Percentiles rank a stretch among this genome's conserved stretches.
These are phyloP conservation scores for Sitobion miscanthi DNA, from an alignment of 1,140 invertebrate genomes.

Conservation along the genomic window DNA sequence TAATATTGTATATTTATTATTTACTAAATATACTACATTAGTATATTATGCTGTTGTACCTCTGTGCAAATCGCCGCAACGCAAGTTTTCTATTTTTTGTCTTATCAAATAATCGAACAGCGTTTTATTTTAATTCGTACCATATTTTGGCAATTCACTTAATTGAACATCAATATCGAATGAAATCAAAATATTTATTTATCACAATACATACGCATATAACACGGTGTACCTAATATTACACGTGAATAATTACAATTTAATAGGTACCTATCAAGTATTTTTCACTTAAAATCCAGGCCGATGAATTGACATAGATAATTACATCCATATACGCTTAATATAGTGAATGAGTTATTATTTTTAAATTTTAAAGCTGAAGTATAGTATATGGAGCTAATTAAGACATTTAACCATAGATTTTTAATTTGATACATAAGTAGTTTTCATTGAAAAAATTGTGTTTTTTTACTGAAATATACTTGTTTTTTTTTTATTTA, in stretches of 20 bases:
- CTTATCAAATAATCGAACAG: neutral
- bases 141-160: neutral
- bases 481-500: neutral
- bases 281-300: neutral
- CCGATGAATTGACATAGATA: no score
- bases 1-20: slow-evolving; percentile 4
- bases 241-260: neutral
- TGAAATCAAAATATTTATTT: neutral
- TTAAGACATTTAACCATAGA: neutral
- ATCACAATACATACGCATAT: neutral
- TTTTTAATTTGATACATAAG: neutral
- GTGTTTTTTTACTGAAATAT: neutral
- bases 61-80: neutral
- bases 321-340: neutral
- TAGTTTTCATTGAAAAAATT: neutral
- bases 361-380: neutral
- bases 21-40: neutral
- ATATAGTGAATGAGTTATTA: neutral
- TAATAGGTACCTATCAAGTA: neutral
- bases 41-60: neutral
- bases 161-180: neutral
- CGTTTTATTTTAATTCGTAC: neutral
- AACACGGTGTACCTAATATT: neutral
- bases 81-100: neutral
- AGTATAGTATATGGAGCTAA: neutral